Evolutionary conservation across 1,140 invertebrate genomes (phyloP), one percentile per base, ranked within the genome.

Genomic region (Bombus affinis): DNA sequence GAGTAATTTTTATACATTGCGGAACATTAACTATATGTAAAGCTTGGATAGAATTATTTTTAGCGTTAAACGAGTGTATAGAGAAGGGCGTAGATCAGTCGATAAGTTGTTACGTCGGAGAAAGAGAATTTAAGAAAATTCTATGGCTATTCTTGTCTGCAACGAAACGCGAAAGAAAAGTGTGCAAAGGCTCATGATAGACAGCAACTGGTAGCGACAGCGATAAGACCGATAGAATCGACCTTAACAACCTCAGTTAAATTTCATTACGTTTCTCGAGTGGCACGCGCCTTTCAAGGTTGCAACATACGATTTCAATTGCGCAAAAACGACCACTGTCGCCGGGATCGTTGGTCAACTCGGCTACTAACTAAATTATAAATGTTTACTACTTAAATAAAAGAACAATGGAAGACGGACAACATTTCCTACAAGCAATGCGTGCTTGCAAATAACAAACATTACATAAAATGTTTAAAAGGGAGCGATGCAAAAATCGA

Each of bases 171-270:
- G 66, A 13, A 66, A 70, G 35, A 10, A 78, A 66, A 44, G 22
- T 35, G 47, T 78, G 74, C 74, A 82, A 78, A 86, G 83, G 47
- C 78, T 65, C 57, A 1, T 42, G n/a, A 62, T 83, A 82, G 57
- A 77, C 35, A 77, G 57, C 39, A 47, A 77, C 80, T 72, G 68
- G 72, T 47, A 62, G 66, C 71, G 59, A 39, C 79, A 39, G 74
- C 83, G 75, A 44, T 59, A 71, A 72, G 74, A 28, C 37, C 83
- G 79, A 89, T 89, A 77, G 72, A 89, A 89, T 89, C 88, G 75
- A 88, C 81, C 88, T 83, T 89, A 89, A 89, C 84, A 75, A 86
- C 79, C 79, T 83, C 88, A 74, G 87, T 89, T 89, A 89, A 89
- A 89, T 81, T 89, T 89, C 81, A 89, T 89, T 89, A 86, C 83